phyloP scores from a whole-genome alignment of 2,113 vertebrate species.

The Nettapus auritus region DNA sequence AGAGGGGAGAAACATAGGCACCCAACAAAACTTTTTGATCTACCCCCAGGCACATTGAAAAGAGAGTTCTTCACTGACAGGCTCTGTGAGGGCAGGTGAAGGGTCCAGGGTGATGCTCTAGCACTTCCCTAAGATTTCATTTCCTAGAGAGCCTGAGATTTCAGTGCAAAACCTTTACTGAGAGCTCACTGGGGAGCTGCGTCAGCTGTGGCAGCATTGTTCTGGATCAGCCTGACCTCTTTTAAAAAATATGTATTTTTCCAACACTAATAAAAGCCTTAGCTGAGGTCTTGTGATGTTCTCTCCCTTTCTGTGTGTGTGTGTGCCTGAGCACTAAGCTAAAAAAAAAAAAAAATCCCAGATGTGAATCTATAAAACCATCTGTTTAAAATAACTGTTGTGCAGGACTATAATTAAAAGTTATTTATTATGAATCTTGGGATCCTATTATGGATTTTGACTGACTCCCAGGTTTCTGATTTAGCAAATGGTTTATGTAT shows the following conservation, averaged over 20 bases:
- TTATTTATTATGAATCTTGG: constrained; percentile 76
- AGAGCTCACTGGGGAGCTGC: neutral
- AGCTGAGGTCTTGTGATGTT: neutral
- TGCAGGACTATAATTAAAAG: constrained; percentile 72
- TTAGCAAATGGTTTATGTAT: constrained; percentile 54
- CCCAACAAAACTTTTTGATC: neutral
- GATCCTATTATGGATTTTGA: constrained; percentile 70
- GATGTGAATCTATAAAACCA: constrained; percentile 71
- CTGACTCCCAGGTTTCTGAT: constrained; percentile 70
- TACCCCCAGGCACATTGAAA: neutral
- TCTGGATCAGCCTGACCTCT: constrained; percentile 7
- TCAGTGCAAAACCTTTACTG: neutral
- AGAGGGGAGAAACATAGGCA: neutral
- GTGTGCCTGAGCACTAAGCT: constrained; percentile 29
- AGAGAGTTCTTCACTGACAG: neutral
- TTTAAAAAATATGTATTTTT: neutral
- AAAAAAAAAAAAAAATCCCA: constrained; percentile 52
- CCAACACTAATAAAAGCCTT: constrained; percentile 34
- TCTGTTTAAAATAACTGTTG: constrained; percentile 75
- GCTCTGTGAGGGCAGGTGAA: neutral
- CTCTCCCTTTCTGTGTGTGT: constrained; percentile 5
- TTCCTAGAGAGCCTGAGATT: neutral
- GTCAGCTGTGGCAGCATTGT: constrained; percentile 11
- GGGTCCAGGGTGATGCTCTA: neutral
- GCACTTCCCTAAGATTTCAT: neutral